Percentiles rank a stretch among this genome's conserved stretches.
Evolutionary conservation across 2,797 vertebrate species (phyloP).

Genomic region (Sylvilagus floridanus): DNA sequence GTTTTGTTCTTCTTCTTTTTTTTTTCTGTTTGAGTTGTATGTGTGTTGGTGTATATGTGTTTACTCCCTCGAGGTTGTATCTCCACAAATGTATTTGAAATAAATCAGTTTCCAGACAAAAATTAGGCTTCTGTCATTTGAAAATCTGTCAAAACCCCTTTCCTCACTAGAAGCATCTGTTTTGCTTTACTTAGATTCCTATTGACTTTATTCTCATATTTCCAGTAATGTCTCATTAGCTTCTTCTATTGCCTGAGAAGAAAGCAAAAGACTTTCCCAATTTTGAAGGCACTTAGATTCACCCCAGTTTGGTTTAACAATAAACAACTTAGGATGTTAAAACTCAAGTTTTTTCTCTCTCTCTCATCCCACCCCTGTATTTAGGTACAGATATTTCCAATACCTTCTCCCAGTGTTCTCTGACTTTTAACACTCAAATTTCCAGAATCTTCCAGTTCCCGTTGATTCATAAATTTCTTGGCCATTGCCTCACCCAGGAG

Average conservation of each 20-base stretch:
- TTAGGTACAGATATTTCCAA: neutral
- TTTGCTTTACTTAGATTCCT: conserved; percentile 19
- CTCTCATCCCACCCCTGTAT: neutral
- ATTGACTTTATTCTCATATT: conserved; percentile 32
- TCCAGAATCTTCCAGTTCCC: neutral
- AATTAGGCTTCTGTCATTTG: conserved; percentile 16
- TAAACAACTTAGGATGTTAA: neutral
- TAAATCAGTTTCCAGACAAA: conserved; percentile 67
- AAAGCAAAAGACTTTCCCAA: conserved; percentile 42
- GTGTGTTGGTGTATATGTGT: neutral
- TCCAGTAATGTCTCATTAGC: neutral
- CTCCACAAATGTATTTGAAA: conserved; percentile 59
- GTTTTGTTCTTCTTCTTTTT: conserved; percentile 47
- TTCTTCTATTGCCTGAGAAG: conserved; percentile 39
- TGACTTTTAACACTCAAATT: neutral
- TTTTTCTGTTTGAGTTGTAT: conserved; percentile 25
- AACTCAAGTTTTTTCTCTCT: neutral
- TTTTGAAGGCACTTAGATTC: conserved; percentile 50
- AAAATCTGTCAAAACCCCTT: conserved; percentile 42
- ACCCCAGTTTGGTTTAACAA: conserved; percentile 23
- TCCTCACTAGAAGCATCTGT: neutral
- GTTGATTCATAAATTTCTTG: neutral
- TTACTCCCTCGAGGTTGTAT: conserved; percentile 50
- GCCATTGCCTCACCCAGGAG: neutral
- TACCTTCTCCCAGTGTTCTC: neutral